phyloP scores from a whole-genome alignment of 2,888 invertebrate genomes.

The Chrysolina oricalcia region DNA sequence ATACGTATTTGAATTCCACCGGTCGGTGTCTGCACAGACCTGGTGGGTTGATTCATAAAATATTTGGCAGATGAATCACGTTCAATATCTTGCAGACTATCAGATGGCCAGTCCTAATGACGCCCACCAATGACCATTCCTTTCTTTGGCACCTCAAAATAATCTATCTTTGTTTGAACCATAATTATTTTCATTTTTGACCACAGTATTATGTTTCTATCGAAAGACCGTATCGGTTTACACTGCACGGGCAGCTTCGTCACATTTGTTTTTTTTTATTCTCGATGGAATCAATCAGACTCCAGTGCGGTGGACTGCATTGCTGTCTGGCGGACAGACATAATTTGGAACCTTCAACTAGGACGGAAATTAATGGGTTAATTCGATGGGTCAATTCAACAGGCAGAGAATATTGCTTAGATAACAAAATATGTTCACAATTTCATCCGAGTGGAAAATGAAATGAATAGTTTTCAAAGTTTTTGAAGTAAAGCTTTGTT shows the following conservation, averaged over 20 bases:
- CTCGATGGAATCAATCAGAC: constrained; percentile 6
- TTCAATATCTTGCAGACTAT: constrained; percentile 26
- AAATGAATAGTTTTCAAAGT: too few relatives aligned
- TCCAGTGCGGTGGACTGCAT: not conserved
- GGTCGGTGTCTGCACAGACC: constrained; percentile 9
- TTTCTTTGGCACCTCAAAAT: constrained; percentile 34
- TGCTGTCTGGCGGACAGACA: not conserved
- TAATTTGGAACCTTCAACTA: not conserved
- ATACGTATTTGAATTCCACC: constrained; percentile 4
- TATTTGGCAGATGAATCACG: constrained; percentile 26
- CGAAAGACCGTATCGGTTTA: constrained; percentile 35
- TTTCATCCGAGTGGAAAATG: not conserved
- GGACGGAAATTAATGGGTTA: not conserved
- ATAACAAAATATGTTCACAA: not conserved
- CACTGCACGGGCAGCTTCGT: constrained; percentile 29
- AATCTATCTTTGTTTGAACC: constrained; percentile 33
- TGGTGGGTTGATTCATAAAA: constrained; percentile 20
- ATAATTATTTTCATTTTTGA: constrained; percentile 36
- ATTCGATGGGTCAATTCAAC: not conserved
- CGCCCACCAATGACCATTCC: constrained; percentile 13
- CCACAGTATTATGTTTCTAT: constrained; percentile 39
- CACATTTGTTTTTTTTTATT: constrained; percentile 3
- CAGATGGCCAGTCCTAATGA: constrained; percentile 28
- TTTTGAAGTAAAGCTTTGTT: too few relatives aligned
- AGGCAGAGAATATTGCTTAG: not conserved